phyloP scores from a whole-genome alignment of 2,888 invertebrate species.

The Disparrhopalites patrizii region DNA sequence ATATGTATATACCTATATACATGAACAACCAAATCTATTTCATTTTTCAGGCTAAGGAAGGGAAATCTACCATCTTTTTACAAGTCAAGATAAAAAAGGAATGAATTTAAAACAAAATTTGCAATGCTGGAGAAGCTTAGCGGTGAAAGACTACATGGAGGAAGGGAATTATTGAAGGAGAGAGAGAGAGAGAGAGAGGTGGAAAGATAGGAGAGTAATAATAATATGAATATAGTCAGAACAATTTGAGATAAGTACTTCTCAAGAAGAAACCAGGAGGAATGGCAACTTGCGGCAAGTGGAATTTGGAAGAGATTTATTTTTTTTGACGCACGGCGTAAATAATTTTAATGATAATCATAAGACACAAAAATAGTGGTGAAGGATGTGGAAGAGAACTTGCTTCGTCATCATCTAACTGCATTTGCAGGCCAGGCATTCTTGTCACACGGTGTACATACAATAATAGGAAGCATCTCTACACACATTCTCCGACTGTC shows the following conservation, averaged over 20 bases:
- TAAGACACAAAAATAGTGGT: slow-evolving; percentile 27
- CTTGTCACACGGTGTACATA: too few species aligned
- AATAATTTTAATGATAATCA: slow-evolving; percentile 27
- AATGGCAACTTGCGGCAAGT: slow-evolving; percentile 13
- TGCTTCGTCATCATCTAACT: slow-evolving; percentile 25
- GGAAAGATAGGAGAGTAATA: too few species aligned
- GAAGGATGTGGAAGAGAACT: slow-evolving; percentile 16
- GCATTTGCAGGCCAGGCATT: neutral
- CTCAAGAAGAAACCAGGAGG: neutral
- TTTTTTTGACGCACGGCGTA: slow-evolving; percentile 24
- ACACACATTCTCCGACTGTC: too few species aligned
- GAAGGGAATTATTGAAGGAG: slow-evolving; percentile 12
- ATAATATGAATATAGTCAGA: neutral
- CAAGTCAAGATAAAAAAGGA: neutral
- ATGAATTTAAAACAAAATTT: neutral
- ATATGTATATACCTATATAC: too few species aligned
- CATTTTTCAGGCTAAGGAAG: too few species aligned
- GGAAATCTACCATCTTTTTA: neutral
- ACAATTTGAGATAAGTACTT: slow-evolving; percentile 11
- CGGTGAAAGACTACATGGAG: slow-evolving; percentile 5
- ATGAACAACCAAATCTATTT: too few species aligned
- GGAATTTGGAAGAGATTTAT: slow-evolving; percentile 20
- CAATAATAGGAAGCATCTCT: too few species aligned
- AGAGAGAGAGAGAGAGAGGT: slow-evolving; percentile 1
- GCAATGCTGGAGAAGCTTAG: too few species aligned